Conservation (phyloP, 2,888 invertebrate genomes). For the Didymodactylos carnosus region DNA sequence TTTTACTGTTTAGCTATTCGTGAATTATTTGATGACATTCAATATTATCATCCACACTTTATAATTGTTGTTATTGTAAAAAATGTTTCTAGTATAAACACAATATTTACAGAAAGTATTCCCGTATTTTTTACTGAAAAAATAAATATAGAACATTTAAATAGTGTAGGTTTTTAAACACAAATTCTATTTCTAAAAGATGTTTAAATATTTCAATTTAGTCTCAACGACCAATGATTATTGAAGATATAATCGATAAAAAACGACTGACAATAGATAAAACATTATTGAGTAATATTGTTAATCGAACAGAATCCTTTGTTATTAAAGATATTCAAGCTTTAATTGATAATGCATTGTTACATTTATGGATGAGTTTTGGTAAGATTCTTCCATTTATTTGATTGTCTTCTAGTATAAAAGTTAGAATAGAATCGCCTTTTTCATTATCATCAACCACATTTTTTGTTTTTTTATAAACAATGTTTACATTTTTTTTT, state of each 20-base stretch:
- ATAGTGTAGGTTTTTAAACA: neutral
- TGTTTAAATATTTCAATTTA: neutral
- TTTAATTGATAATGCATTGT: neutral
- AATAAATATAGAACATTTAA: neutral
- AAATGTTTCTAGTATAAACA: neutral
- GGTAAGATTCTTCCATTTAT: too few relatives aligned
- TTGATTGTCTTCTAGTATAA: too few relatives aligned
- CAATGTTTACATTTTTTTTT: too few relatives aligned
- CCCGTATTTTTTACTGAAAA: neutral
- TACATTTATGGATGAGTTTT: neutral
- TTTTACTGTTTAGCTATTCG: neutral
- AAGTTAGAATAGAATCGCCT: too few relatives aligned
- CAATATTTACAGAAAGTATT: neutral
- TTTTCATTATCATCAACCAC: too few relatives aligned
- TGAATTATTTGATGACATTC: neutral
- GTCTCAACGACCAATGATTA: neutral
- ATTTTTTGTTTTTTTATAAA: too few relatives aligned
- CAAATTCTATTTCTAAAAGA: neutral
- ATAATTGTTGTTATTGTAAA: neutral
- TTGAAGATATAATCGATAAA: neutral
- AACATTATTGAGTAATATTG: neutral
- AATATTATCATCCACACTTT: neutral
- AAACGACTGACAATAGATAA: neutral
- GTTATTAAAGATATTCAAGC: neutral
- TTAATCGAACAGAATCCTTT: neutral